phyloP scores from a whole-genome alignment of 2,113 vertebrate genomes.

The Dascyllus trimaculatus region DNA sequence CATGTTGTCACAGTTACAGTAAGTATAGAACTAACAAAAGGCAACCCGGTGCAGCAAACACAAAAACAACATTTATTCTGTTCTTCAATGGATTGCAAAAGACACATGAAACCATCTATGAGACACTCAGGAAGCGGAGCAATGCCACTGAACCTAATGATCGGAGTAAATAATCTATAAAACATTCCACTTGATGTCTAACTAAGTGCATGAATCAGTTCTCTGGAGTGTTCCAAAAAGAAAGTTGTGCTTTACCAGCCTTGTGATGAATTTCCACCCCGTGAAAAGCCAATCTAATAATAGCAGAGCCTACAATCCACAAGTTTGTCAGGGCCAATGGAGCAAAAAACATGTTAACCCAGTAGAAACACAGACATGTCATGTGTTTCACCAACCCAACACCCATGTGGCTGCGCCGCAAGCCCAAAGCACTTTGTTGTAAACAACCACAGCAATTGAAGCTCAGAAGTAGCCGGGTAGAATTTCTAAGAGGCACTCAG shows the following conservation, averaged over 20 bases:
- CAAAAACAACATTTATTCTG: too few relatives aligned
- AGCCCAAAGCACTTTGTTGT: conserved; percentile 41
- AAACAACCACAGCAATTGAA: conserved; percentile 35
- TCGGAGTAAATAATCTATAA: too few relatives aligned
- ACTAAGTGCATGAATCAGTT: too few relatives aligned
- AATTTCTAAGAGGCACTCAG: conserved; percentile 31
- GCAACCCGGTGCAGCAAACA: background rate
- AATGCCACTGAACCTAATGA: too few relatives aligned
- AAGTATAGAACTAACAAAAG: background rate
- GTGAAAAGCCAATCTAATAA: background rate
- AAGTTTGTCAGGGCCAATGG: conserved; percentile 12
- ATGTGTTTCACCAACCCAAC: conserved; percentile 14
- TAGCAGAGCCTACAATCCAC: background rate
- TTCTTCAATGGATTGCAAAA: too few relatives aligned
- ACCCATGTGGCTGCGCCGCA: conserved; percentile 16
- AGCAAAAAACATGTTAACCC: conserved; percentile 2
- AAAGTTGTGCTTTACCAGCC: background rate
- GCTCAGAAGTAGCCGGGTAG: conserved; percentile 18
- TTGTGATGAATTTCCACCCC: background rate
- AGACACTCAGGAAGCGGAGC: too few relatives aligned
- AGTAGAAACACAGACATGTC: conserved; percentile 2
- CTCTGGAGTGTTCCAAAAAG: too few relatives aligned
- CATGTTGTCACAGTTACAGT: background rate
- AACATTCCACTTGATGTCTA: too few relatives aligned
- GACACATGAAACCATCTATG: too few relatives aligned